Evolutionary conservation across 2,888 invertebrate species (phyloP).

Genomic region (Amphipoea lucens): DNA sequence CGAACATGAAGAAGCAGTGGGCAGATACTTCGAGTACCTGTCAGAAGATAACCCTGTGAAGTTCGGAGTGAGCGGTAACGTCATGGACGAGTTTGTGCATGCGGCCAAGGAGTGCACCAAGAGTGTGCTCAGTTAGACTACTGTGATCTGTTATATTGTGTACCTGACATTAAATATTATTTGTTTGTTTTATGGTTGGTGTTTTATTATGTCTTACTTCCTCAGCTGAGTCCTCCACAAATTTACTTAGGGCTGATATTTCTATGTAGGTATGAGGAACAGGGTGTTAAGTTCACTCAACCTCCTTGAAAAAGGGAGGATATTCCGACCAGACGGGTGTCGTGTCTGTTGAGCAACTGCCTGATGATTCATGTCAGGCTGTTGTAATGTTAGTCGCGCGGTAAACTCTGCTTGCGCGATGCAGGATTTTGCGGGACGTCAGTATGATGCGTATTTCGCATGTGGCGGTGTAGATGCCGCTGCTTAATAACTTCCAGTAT

Average conservation of each 20-base stretch:
- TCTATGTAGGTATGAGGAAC: neutral
- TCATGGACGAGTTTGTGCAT: constrained; percentile 85
- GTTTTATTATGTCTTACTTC: constrained; percentile 13
- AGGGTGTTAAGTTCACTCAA: neutral
- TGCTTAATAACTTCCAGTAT: too few relatives aligned
- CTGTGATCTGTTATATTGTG: constrained; percentile 69
- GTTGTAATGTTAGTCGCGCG: too few relatives aligned
- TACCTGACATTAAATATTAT: constrained; percentile 71
- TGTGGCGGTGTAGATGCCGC: too few relatives aligned
- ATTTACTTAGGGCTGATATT: neutral
- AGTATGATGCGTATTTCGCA: too few relatives aligned
- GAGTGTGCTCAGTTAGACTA: constrained; percentile 67
- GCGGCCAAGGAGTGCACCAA: constrained; percentile 81
- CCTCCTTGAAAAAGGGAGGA: neutral
- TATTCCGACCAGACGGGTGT: too few relatives aligned
- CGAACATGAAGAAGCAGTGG: constrained; percentile 85
- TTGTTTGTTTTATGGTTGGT: constrained; percentile 45
- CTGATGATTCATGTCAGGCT: neutral
- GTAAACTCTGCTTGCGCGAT: too few relatives aligned
- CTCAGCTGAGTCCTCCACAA: neutral
- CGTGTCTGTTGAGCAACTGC: neutral
- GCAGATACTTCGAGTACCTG: constrained; percentile 81
- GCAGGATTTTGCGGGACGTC: too few relatives aligned
- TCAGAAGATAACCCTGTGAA: constrained; percentile 84
- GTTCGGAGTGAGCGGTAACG: constrained; percentile 83